These are phyloP conservation scores for Harpegnathos saltator DNA, from an alignment of 1,140 invertebrate species.

Conservation along the genomic window DNA sequence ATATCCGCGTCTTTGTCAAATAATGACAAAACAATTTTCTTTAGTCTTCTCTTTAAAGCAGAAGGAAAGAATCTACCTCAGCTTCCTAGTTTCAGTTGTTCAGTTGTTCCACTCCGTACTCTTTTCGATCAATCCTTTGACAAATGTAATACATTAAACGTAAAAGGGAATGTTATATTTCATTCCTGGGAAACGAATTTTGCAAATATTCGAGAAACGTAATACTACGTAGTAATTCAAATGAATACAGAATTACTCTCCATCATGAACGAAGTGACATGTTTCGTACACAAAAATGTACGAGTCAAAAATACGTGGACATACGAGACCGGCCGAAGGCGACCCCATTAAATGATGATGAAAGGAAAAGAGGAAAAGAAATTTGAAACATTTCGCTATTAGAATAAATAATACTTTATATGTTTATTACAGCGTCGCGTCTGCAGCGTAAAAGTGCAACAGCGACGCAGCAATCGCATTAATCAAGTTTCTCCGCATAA, in stretches of 20 bases:
- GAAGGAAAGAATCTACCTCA: not conserved
- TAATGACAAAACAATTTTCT: not conserved
- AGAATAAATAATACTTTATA: conserved; percentile 3
- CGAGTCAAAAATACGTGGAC: not conserved
- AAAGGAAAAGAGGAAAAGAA: not conserved
- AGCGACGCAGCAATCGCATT: not conserved
- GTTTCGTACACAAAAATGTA: not conserved
- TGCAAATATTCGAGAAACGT: not conserved
- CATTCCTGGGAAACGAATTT: not conserved
- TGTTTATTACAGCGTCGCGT: not conserved
- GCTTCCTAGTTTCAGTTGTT: too few relatives aligned
- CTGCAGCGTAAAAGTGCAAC: not conserved
- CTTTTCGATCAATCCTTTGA: not conserved
- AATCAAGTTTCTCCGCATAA: not conserved
- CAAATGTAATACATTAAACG: not conserved
- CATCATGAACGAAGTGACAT: not conserved
- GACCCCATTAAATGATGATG: not conserved
- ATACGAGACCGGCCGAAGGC: not conserved
- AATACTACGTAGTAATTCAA: not conserved
- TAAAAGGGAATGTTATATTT: not conserved
- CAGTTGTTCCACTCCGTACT: not conserved
- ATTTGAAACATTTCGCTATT: not conserved
- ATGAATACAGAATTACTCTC: not conserved
- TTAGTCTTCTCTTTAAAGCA: not conserved
- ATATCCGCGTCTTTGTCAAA: conserved; percentile 7